phyloP scores from a whole-genome alignment of 2,113 vertebrate species.

The Zootoca vivipara region DNA sequence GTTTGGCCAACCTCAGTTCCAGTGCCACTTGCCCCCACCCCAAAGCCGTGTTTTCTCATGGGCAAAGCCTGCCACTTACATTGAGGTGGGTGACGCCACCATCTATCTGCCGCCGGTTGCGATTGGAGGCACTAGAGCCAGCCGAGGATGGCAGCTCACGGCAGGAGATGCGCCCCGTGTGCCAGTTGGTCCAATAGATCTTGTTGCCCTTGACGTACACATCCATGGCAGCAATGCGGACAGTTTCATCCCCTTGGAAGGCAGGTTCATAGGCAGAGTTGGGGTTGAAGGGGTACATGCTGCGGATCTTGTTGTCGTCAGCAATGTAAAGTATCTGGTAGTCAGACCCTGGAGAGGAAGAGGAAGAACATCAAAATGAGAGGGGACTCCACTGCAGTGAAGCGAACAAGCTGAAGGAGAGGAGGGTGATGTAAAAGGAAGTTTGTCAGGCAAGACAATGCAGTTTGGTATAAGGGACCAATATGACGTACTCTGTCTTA shows the following conservation, averaged over 20 bases:
- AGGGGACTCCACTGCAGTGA: neutral
- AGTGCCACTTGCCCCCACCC: too few relatives aligned
- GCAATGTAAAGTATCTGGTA: slow-evolving; percentile 94
- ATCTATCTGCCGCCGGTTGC: slow-evolving; percentile 88
- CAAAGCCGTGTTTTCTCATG: neutral
- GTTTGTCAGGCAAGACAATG: neutral
- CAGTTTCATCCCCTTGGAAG: slow-evolving; percentile 91
- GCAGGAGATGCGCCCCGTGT: slow-evolving; percentile 91
- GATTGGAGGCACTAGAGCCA: slow-evolving; percentile 85
- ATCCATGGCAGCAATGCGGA: slow-evolving; percentile 96
- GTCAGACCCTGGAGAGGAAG: slow-evolving; percentile 74
- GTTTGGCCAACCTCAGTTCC: neutral
- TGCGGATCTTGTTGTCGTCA: slow-evolving; percentile 96
- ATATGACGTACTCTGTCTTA: too few relatives aligned
- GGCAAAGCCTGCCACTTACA: slow-evolving; percentile 63
- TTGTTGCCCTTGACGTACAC: slow-evolving; percentile 91
- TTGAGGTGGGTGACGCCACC: slow-evolving; percentile 87
- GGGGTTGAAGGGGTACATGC: slow-evolving; percentile 91
- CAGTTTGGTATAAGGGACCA: neutral
- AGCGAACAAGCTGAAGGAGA: neutral
- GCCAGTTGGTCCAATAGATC: slow-evolving; percentile 99
- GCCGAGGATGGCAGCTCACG: slow-evolving; percentile 85
- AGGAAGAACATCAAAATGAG: neutral
- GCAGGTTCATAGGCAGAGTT: slow-evolving; percentile 94
- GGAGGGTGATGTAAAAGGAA: neutral